A percentile compares a stretch with the other conserved stretches of the same genome.
Evolutionary conservation across 2,888 invertebrate genomes (phyloP).

Genomic region (Synanthedon vespiformis): DNA sequence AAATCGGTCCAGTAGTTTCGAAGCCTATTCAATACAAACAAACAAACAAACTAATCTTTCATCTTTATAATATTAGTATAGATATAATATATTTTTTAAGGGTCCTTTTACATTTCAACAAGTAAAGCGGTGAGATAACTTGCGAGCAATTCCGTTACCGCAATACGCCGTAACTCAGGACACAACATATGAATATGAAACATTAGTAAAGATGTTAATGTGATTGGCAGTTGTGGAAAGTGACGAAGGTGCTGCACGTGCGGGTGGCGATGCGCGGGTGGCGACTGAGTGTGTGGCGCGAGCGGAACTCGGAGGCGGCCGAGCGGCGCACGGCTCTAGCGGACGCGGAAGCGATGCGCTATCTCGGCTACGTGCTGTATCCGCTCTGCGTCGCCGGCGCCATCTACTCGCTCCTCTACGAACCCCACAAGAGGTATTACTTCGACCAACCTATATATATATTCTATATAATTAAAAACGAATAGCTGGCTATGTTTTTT

Average conservation of each 20-base stretch:
- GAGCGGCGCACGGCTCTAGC: constrained; percentile 87
- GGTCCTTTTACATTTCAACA: too few relatives aligned
- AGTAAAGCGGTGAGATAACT: too few relatives aligned
- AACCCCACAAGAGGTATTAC: constrained; percentile 87
- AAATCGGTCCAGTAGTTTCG: too few relatives aligned
- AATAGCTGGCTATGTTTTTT: too few relatives aligned
- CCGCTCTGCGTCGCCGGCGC: constrained; percentile 91
- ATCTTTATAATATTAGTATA: too few relatives aligned
- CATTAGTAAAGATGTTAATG: too few relatives aligned
- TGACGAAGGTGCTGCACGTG: constrained; percentile 90
- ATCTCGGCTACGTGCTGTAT: constrained; percentile 89
- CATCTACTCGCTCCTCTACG: constrained; percentile 90
- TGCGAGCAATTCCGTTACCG: too few relatives aligned
- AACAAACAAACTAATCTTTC: too few relatives aligned
- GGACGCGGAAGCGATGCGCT: constrained; percentile 93
- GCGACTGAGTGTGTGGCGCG: constrained; percentile 33
- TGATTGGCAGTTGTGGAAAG: constrained; percentile 86
- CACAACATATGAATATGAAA: too few relatives aligned
- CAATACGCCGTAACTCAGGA: too few relatives aligned
- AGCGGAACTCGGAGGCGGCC: constrained; percentile 57
- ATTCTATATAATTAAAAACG: background rate
- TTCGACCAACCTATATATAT: background rate
- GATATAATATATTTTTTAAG: too few relatives aligned
- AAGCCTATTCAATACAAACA: too few relatives aligned
- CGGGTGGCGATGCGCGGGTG: constrained; percentile 61